Percentiles rank a stretch among this genome's conserved stretches.
Conservation (phyloP, 2,113 vertebrate genomes). For the Thamnaconus septentrionalis region DNA sequence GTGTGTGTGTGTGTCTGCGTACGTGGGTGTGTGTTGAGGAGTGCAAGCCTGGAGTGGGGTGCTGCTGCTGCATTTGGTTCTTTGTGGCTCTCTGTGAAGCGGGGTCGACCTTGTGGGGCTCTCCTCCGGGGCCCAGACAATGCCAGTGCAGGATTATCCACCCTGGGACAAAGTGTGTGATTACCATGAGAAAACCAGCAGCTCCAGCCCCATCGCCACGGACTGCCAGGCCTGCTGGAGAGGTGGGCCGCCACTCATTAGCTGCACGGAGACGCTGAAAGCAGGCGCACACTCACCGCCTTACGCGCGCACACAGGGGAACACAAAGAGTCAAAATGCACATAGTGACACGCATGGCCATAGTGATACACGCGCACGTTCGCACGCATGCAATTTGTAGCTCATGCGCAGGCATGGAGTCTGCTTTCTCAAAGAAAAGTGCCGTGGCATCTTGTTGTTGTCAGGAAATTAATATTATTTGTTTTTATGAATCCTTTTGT, state of each 20-base stretch:
- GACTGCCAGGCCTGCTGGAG: constrained; percentile 73
- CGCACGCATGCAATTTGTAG: constrained; percentile 23
- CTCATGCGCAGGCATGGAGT: background rate
- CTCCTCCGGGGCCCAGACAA: constrained; percentile 76
- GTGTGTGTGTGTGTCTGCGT: background rate
- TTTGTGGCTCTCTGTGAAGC: constrained; percentile 75
- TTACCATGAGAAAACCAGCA: constrained; percentile 81
- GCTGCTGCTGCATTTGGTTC: constrained; percentile 68
- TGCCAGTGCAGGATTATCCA: constrained; percentile 80
- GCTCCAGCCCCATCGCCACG: constrained; percentile 70
- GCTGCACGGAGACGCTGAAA: constrained; percentile 72
- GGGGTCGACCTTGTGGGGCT: constrained; percentile 79
- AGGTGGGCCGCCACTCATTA: constrained; percentile 79
- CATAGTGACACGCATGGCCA: constrained; percentile 43
- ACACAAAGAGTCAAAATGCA: constrained; percentile 42
- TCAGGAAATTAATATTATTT: background rate
- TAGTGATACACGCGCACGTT: constrained; percentile 52
- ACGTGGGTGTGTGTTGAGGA: constrained; percentile 46
- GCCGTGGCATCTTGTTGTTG: background rate
- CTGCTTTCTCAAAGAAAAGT: constrained; percentile 2
- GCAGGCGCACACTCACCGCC: constrained; percentile 62
- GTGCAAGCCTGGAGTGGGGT: constrained; percentile 63
- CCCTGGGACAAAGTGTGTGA: constrained; percentile 80
- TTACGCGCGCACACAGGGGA: constrained; percentile 32
- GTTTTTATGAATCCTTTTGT: too few relatives aligned